Conservation (phyloP, 1,140 invertebrate genomes). For the Anoplophora glabripennis region DNA sequence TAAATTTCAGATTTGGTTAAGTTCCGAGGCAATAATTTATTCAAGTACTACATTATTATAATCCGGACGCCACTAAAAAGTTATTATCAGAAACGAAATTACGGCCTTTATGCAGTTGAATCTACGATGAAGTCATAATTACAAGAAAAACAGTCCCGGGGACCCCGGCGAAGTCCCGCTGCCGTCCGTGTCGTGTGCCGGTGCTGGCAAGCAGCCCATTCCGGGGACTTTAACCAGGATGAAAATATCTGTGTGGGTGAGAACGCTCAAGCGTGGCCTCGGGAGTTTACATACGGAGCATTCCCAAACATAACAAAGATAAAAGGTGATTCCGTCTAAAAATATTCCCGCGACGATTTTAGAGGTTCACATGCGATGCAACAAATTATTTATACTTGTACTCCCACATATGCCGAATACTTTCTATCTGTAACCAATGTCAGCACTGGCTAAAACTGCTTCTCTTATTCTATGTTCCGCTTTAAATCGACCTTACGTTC, state of each 20-base stretch:
- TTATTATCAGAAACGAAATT: conserved; percentile 4
- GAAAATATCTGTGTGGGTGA: conserved; percentile 31
- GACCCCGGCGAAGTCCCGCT: conserved; percentile 12
- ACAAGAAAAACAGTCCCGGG: conserved; percentile 16
- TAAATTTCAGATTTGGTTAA: conserved; percentile 13
- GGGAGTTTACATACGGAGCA: conserved; percentile 13
- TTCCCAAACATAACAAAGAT: conserved; percentile 13
- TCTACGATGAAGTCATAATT: conserved; percentile 21
- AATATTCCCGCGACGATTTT: too few relatives aligned
- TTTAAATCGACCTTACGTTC: too few relatives aligned
- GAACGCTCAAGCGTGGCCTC: conserved; percentile 12
- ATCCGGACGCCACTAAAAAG: neutral
- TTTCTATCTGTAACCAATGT: conserved; percentile 4
- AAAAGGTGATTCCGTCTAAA: neutral
- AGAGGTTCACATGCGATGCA: too few relatives aligned
- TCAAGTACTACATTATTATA: conserved; percentile 1
- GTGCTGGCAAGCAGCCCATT: conserved; percentile 19
- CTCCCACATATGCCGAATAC: too few relatives aligned
- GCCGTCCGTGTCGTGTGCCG: conserved; percentile 26
- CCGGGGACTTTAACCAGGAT: conserved; percentile 16
- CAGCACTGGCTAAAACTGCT: too few relatives aligned
- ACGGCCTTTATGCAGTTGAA: conserved; percentile 4
- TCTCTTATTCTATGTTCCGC: too few relatives aligned
- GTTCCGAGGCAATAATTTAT: conserved; percentile 11
- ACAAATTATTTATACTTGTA: too few relatives aligned